phyloP scores from a whole-genome alignment of 2,888 invertebrate genomes.

The Rhaphigaster nebulosa region DNA sequence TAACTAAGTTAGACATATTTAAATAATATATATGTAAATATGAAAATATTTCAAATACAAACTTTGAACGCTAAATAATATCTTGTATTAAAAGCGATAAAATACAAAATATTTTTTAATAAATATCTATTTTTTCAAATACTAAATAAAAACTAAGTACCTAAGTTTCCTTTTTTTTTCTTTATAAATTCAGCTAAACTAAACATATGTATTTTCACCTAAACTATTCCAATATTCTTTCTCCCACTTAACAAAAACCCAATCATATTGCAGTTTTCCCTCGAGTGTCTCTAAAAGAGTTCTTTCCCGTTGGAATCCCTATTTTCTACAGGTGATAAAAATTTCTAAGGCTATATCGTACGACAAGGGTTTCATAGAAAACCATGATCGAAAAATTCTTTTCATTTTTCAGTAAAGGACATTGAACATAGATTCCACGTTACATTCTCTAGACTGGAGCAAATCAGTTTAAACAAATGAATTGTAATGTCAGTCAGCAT shows the following conservation, averaged over 20 bases:
- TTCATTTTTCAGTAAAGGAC: neutral
- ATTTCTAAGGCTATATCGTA: neutral
- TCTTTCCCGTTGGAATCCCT: neutral
- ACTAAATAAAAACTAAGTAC: too few relatives aligned
- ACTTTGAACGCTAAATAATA: too few relatives aligned
- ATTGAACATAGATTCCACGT: neutral
- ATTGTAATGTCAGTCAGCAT: neutral
- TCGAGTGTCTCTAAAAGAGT: neutral
- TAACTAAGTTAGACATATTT: too few relatives aligned
- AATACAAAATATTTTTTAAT: too few relatives aligned
- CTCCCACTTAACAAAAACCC: neutral
- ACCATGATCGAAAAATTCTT: neutral
- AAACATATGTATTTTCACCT: too few relatives aligned
- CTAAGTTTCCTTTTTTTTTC: too few relatives aligned
- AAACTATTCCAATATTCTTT: neutral
- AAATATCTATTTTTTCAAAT: too few relatives aligned
- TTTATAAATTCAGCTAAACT: too few relatives aligned
- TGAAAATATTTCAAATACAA: too few relatives aligned
- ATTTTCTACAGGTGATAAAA: neutral
- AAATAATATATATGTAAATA: too few relatives aligned
- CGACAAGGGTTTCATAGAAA: neutral
- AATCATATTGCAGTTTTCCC: neutral
- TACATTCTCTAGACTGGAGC: neutral
- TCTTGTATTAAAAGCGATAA: too few relatives aligned
- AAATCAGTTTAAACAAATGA: neutral